Conservation (phyloP, 2,113 vertebrate genomes). For the Ictalurus punctatus region DNA sequence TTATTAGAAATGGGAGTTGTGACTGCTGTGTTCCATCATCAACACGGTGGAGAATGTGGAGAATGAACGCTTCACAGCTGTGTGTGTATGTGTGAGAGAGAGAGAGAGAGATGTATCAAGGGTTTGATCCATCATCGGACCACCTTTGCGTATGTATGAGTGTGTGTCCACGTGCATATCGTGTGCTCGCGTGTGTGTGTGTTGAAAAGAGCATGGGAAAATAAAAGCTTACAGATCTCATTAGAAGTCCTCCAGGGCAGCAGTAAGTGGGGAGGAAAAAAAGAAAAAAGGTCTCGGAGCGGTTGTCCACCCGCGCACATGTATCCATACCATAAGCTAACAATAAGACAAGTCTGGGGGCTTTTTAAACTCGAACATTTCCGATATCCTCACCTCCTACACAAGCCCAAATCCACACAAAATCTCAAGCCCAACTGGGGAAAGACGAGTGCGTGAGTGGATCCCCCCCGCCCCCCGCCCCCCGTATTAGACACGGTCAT, state of each 20-base stretch:
- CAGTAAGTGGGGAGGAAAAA: conserved; percentile 14
- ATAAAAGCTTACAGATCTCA: conserved; percentile 22
- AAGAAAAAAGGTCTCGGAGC: conserved; percentile 37
- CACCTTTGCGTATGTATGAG: conserved; percentile 40
- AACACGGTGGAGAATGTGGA: conserved; percentile 37
- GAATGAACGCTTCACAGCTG: conserved; percentile 44
- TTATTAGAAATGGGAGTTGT: conserved; percentile 53
- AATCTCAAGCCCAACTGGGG: conserved; percentile 8
- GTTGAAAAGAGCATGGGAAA: conserved; percentile 52
- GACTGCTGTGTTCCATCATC: conserved; percentile 55
- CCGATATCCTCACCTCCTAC: conserved; percentile 43
- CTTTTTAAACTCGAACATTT: conserved; percentile 39
- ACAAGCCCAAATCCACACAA: conserved; percentile 36
- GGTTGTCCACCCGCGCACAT: conserved; percentile 49
- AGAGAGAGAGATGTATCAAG: conserved; percentile 2
- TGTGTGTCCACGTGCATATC: conserved; percentile 32
- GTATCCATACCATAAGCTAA: conserved; percentile 50
- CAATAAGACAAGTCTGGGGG: conserved; percentile 33
- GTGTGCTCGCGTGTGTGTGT: conserved; percentile 34
- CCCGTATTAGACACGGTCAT: background rate
- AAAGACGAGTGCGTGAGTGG: conserved; percentile 10
- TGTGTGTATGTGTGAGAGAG: background rate
- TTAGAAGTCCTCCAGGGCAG: conserved; percentile 33
- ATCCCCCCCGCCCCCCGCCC: too few relatives aligned
- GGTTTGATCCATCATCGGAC: conserved; percentile 37